Evolutionary conservation across 2,113 vertebrate genomes (phyloP).

Genomic region (Rostratula benghalensis): DNA sequence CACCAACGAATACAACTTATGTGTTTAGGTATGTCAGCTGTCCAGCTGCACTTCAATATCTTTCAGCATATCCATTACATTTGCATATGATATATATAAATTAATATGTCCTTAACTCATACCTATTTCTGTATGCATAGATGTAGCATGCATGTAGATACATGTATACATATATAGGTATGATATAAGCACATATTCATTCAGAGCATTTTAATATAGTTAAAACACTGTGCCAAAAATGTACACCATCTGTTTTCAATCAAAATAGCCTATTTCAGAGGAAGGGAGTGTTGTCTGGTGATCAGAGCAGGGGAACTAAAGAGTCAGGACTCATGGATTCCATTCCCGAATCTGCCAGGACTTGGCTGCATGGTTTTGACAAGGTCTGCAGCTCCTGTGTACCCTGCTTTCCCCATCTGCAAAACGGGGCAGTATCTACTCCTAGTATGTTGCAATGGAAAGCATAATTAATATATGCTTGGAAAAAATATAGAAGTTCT

Average conservation of each 20-base stretch:
- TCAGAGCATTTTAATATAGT: conserved; percentile 63
- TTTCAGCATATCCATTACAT: conserved; percentile 60
- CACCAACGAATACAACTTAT: conserved; percentile 33
- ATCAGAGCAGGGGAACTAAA: conserved; percentile 49
- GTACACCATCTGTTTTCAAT: conserved; percentile 63
- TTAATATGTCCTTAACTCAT: conserved; percentile 55
- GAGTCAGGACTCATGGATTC: conserved; percentile 41
- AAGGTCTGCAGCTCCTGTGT: background rate
- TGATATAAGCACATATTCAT: conserved; percentile 61
- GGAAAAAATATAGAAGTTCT: conserved; percentile 18
- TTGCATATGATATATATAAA: conserved; percentile 47
- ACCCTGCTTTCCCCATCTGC: conserved; percentile 15
- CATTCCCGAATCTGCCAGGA: conserved; percentile 29
- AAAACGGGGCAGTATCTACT: background rate
- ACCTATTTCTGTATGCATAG: conserved; percentile 35
- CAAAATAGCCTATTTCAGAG: conserved; percentile 62
- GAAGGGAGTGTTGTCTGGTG: conserved; percentile 57
- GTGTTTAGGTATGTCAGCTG: conserved; percentile 58
- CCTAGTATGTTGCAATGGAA: conserved; percentile 18
- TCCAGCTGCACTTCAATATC: conserved; percentile 58
- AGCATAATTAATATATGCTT: background rate
- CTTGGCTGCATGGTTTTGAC: background rate
- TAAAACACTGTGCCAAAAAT: conserved; percentile 48
- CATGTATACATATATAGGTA: conserved; percentile 4
- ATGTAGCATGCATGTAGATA: conserved; percentile 4